Percentiles rank a stretch among this genome's conserved stretches.
Evolutionary conservation across 2,888 invertebrate genomes (phyloP).

Genomic region (Diachrysia chrysitis): DNA sequence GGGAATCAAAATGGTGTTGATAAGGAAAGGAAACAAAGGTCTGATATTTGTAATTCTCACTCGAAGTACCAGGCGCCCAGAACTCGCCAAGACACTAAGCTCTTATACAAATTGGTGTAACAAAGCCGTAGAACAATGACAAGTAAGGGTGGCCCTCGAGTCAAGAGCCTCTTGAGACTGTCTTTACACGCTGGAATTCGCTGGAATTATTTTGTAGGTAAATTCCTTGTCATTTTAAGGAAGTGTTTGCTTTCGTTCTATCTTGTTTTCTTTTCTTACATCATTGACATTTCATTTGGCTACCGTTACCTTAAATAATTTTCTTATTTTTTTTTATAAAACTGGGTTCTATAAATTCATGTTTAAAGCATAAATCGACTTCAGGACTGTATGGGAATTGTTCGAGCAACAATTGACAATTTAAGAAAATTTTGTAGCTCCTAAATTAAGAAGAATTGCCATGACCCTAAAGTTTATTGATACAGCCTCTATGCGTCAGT

Average conservation of each 20-base stretch:
- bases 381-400: too few relatives aligned
- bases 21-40: too few relatives aligned
- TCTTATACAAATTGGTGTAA: conserved; percentile 55
- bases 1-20: too few relatives aligned
- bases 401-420: too few relatives aligned
- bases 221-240: conserved; percentile 18
- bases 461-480: not conserved
- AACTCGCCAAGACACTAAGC: conserved; percentile 36
- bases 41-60: not conserved
- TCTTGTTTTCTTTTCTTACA: not conserved
- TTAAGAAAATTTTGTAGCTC: too few relatives aligned
- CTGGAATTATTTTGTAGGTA: conserved; percentile 16
- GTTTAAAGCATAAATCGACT: too few relatives aligned
- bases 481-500: not conserved
- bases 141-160: conserved; percentile 25
- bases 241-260: conserved; percentile 12
- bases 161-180: conserved; percentile 31
- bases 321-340: too few relatives aligned
- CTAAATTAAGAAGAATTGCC: too few relatives aligned
- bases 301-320: not conserved
- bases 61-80: conserved; percentile 43
- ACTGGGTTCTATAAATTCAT: too few relatives aligned
- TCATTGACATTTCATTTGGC: not conserved
- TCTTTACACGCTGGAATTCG: conserved; percentile 42
- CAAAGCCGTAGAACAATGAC: conserved; percentile 51